phyloP scores from a whole-genome alignment of 2,113 vertebrate species.

The Setophaga petechia region DNA sequence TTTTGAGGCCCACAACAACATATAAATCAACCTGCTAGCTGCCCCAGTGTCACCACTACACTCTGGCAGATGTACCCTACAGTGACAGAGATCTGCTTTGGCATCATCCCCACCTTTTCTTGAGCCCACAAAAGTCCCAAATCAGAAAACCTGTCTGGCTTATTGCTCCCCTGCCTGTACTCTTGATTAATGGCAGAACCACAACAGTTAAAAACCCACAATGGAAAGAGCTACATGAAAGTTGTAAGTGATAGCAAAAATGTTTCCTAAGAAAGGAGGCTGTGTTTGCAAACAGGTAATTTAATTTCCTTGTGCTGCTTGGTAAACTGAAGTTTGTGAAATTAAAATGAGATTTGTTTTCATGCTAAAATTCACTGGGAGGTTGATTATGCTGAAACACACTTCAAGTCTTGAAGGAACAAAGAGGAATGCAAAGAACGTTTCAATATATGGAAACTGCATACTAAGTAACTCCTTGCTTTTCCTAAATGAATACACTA shows the following conservation, averaged over 20 bases:
- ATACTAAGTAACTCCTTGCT: slow-evolving; percentile 39
- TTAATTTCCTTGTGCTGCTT: slow-evolving; percentile 31
- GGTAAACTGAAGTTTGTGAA: slow-evolving; percentile 40
- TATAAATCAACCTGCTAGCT: not conserved
- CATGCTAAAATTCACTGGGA: slow-evolving; percentile 27
- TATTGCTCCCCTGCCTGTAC: not conserved
- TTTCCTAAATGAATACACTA: slow-evolving; percentile 15
- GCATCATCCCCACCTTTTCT: not conserved
- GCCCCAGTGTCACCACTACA: not conserved
- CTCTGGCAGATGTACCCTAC: not conserved
- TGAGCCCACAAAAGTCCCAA: not conserved
- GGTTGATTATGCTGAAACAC: slow-evolving; percentile 42
- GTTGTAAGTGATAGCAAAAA: slow-evolving; percentile 18
- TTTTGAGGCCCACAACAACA: not conserved
- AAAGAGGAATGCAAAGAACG: slow-evolving; percentile 33
- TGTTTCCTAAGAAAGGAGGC: not conserved
- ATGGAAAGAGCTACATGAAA: not conserved
- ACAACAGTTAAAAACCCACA: not conserved
- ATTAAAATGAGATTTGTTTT: slow-evolving; percentile 59
- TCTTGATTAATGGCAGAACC: not conserved
- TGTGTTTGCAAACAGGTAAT: slow-evolving; percentile 50
- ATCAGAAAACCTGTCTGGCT: not conserved
- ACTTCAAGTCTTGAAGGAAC: slow-evolving; percentile 19
- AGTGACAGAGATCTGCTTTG: not conserved
- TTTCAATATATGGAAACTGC: slow-evolving; percentile 13